These are phyloP conservation scores for Sanderia malayensis DNA, from an alignment of 30 jellyfish, hydroid and myxozoan genomes.

Conservation along the genomic window DNA sequence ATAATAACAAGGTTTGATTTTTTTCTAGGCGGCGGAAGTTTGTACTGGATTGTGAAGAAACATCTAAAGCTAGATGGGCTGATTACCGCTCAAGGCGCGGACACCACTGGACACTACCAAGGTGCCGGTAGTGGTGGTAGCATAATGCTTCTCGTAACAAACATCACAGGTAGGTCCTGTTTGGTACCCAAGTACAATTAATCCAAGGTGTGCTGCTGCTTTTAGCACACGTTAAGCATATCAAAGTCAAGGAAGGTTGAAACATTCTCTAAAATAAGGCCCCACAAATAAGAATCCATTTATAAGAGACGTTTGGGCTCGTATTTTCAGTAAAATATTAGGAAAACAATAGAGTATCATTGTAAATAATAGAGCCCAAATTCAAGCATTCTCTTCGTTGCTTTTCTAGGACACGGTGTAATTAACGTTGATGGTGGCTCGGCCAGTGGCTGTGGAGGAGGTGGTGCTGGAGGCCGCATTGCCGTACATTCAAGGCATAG, in stretches of 20 bases:
- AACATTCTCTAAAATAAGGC: too few species aligned
- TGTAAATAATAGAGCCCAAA: not conserved
- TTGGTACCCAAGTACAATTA: too few species aligned
- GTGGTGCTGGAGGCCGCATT: conserved; percentile 65
- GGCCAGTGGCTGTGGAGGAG: conserved; percentile 58
- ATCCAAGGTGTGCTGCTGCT: too few species aligned
- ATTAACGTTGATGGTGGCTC: conserved; percentile 52
- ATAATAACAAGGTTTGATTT: not conserved
- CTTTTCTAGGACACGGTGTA: conserved; percentile 49
- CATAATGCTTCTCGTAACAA: conserved; percentile 28
- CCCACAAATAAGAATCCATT: too few species aligned
- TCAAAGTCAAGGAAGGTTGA: too few species aligned
- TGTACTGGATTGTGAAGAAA: conserved; percentile 56
- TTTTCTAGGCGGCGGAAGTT: conserved; percentile 51
- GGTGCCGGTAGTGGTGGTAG: conserved; percentile 77
- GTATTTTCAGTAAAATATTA: too few species aligned
- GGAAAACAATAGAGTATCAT: too few species aligned
- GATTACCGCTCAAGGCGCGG: conserved; percentile 36
- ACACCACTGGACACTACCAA: not conserved
- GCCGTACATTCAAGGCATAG: conserved; percentile 62
- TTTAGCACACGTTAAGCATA: too few species aligned
- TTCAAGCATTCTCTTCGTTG: not conserved
- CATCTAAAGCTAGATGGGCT: conserved; percentile 55
- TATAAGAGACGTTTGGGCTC: too few species aligned
- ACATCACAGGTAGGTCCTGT: conserved; percentile 60